Conservation (phyloP, 2,797 vertebrate genomes). For the Aulostomus chinensis region DNA sequence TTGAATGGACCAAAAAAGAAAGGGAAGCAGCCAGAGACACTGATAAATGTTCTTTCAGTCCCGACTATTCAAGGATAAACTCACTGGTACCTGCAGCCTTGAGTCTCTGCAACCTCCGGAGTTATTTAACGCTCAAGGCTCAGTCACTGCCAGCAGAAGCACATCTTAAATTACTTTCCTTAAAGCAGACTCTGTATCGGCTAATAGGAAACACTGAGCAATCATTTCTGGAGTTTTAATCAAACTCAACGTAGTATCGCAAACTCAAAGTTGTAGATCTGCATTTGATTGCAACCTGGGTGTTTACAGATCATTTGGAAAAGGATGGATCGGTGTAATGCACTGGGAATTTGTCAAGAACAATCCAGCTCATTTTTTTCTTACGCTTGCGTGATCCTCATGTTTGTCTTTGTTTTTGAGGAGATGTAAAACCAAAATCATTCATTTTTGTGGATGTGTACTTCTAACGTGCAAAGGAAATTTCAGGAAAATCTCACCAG, state of each 20-base stretch:
- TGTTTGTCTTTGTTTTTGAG: too few relatives aligned
- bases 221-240: background rate
- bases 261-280: too few relatives aligned
- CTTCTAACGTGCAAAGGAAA: too few relatives aligned
- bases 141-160: slow-evolving; percentile 1
- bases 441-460: too few relatives aligned
- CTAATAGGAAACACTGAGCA: background rate
- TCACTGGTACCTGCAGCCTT: slow-evolving; percentile 28
- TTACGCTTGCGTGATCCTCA: too few relatives aligned
- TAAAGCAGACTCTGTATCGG: slow-evolving; percentile 2
- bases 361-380: too few relatives aligned
- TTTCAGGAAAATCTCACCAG: too few relatives aligned
- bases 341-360: too few relatives aligned
- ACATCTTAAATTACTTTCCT: slow-evolving; percentile 20
- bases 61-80: slow-evolving; percentile 41
- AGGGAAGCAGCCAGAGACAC: slow-evolving; percentile 9
- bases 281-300: background rate
- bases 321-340: too few relatives aligned
- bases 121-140: slow-evolving; percentile 45
- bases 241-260: too few relatives aligned
- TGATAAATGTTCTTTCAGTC: slow-evolving; percentile 42
- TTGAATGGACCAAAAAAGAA: background rate
- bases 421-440: too few relatives aligned
- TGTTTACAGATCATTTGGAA: too few relatives aligned
- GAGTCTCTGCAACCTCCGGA: slow-evolving; percentile 4